phyloP scores from a whole-genome alignment of 2,888 invertebrate species.

The Drosophila neoperkinsi region DNA sequence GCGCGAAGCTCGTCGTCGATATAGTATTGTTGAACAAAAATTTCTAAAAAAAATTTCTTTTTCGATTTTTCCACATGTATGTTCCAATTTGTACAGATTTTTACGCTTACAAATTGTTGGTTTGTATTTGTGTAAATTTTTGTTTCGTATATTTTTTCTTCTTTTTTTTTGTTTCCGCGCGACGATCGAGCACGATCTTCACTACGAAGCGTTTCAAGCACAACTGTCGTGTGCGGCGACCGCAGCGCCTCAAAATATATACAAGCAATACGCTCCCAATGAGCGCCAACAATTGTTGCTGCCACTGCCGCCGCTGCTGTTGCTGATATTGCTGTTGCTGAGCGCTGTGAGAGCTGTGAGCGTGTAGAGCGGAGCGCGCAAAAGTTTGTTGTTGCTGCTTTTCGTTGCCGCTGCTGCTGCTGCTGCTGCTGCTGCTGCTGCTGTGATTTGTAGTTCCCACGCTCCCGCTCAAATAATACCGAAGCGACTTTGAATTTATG shows the following conservation, averaged over 20 bases:
- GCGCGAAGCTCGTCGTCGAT: slow-evolving; percentile 67
- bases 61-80: slow-evolving; percentile 39
- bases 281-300: slow-evolving; percentile 44
- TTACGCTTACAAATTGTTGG: slow-evolving; percentile 26
- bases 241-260: slow-evolving; percentile 71
- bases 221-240: slow-evolving; percentile 80
- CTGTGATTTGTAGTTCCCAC: slow-evolving; percentile 73
- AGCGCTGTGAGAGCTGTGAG: slow-evolving; percentile 61
- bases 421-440: slow-evolving; percentile 19
- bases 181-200: slow-evolving; percentile 80
- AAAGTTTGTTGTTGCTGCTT: slow-evolving; percentile 27
- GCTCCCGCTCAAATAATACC: slow-evolving; percentile 65
- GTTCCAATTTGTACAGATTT: slow-evolving; percentile 38
- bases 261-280: slow-evolving; percentile 29
- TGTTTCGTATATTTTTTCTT: slow-evolving; percentile 13
- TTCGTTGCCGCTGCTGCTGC: slow-evolving; percentile 2
- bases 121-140: slow-evolving; percentile 22
- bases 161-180: slow-evolving; percentile 41
- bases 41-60: slow-evolving; percentile 64
- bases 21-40: slow-evolving; percentile 41
- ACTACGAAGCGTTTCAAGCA: slow-evolving; percentile 84
- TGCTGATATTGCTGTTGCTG: slow-evolving; percentile 27
- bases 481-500: slow-evolving; percentile 72
- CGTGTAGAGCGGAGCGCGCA: slow-evolving; percentile 43
- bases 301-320: slow-evolving; percentile 25